Conservation (phyloP, 2,113 vertebrate genomes). For the Coracopsis vasa region DNA sequence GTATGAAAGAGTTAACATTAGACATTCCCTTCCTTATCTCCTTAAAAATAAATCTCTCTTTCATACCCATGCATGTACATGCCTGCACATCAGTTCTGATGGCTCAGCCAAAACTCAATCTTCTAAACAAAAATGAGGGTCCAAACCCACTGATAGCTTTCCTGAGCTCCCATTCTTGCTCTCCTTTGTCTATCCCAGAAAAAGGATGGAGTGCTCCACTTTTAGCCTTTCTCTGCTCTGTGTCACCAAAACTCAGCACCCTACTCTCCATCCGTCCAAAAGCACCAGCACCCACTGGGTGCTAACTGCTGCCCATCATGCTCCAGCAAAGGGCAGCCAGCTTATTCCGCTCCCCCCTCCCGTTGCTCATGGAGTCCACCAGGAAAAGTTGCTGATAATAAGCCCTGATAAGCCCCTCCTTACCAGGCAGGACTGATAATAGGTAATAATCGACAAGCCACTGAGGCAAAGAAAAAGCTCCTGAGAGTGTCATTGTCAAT, state of each 20-base stretch:
- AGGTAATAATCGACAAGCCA: background rate
- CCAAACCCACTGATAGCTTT: background rate
- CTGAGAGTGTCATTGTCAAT: constrained; percentile 21
- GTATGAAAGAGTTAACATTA: background rate
- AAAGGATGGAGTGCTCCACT: background rate
- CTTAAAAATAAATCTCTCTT: background rate
- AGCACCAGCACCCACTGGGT: too few species aligned
- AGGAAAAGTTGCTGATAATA: background rate
- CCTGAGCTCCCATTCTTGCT: background rate
- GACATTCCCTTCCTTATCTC: background rate
- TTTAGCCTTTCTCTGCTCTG: background rate
- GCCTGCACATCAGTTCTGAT: background rate
- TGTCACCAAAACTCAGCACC: background rate
- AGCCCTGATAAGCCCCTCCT: background rate
- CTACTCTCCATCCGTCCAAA: background rate
- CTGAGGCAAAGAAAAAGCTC: background rate
- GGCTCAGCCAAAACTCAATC: background rate
- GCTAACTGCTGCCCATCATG: background rate
- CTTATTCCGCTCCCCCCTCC: fast-evolving
- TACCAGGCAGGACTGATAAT: background rate
- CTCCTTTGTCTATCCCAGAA: background rate
- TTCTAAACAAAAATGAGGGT: background rate
- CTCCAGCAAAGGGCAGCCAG: background rate
- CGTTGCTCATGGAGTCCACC: background rate
- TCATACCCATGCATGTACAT: background rate